Base-by-base conservation (phyloP, 2,113 vertebrate genomes). In the Myotis lucifugus region DNA sequence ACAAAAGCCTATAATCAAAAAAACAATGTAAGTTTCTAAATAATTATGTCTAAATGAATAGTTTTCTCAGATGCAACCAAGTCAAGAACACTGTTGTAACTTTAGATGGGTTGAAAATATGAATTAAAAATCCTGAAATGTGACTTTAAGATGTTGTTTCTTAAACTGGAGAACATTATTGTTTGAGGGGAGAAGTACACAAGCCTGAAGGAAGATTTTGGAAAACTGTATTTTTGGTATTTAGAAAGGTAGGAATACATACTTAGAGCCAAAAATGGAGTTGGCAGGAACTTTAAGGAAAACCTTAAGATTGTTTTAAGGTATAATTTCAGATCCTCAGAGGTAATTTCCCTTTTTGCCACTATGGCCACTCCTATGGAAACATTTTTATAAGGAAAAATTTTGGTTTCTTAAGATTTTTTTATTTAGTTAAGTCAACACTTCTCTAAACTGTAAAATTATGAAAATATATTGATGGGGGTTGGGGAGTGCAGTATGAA, bases 381-480 rank as follows among this genome's bases (percentile, higher is more conserved):
- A 94, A 85, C 56, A 82, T 88, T 96, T 95, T 81, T 13, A 69
- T 95, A 67, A 74, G 15, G 52, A 88, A 3, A 76, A 73, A 52
- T 88, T 78, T 61, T 82, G 67, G 21, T 85, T 90, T 76, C 8
- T 96, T 90, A 78, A 52, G 7, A 11, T 94, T 94, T 93, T 11
- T 88, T 91, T 88, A 40, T 72, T 85, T 74, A 91, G 19, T 74
- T 91, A 83, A 25, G 18, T 61, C 56, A 42, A 10, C 42, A 90
- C 12, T 61, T 27, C 79, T 85, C 14, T 91, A 92, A 93, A 66
- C 76, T 96, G 4, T 93, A 90, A 94, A 96, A 56, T 34, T 83
- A 27, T 69, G 25, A 64, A 81, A 96, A 19, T 79, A 78, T 11
- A 40, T 74, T 84, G 42, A 29, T 3, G 10, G 6, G 66, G 74